A percentile compares a stretch with the other conserved stretches of the same genome.
Evolutionary conservation across 2,797 vertebrate species (phyloP).

Genomic region (Remorina albescens): DNA sequence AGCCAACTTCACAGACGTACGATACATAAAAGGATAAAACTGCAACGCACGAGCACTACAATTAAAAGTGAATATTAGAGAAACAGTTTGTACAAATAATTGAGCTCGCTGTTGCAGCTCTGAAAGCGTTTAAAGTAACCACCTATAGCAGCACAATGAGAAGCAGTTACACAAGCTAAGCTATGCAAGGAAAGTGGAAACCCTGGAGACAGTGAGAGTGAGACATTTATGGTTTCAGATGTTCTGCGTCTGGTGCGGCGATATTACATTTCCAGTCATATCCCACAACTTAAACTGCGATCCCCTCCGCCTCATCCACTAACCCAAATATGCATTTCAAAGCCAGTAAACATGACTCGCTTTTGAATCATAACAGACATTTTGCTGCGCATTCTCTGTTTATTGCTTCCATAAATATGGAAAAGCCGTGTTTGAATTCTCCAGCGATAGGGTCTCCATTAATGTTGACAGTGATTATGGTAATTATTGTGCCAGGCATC

Average conservation of each 20-base stretch:
- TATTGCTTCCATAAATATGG: conserved; percentile 81
- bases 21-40: not conserved
- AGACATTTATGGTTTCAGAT: conserved; percentile 84
- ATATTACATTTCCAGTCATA: conserved; percentile 78
- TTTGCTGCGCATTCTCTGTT: conserved; percentile 73
- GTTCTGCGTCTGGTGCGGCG: conserved; percentile 71
- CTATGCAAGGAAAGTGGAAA: conserved; percentile 69
- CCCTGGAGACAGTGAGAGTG: conserved; percentile 81
- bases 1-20: not conserved
- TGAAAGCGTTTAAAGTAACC: not conserved
- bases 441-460: conserved; percentile 73
- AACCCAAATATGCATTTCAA: conserved; percentile 80
- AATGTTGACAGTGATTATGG: conserved; percentile 82
- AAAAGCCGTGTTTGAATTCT: conserved; percentile 81
- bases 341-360: conserved; percentile 71
- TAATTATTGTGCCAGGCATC: conserved; percentile 69
- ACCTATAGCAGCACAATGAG: conserved; percentile 1
- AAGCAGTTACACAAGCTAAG: conserved; percentile 8
- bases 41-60: not conserved
- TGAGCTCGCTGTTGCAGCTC: not conserved
- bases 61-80: not conserved
- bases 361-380: conserved; percentile 79
- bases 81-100: not conserved
- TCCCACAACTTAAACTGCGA: conserved; percentile 65
- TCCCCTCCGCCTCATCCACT: conserved; percentile 66